Evolutionary conservation across 1,140 invertebrate species (phyloP).

Genomic region (Aphidius gifuensis): DNA sequence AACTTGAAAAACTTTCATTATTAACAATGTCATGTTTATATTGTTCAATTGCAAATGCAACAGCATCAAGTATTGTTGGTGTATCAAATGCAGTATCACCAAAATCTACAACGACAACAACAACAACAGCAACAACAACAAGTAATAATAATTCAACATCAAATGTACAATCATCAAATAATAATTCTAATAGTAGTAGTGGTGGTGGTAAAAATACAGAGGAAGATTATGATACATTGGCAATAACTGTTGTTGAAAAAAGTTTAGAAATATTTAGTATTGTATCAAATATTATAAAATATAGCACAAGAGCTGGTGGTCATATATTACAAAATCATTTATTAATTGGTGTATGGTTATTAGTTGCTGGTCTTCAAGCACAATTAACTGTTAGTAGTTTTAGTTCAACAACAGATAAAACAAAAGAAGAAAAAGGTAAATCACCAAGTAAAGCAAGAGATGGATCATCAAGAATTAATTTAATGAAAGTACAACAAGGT

Average conservation of each 20-base stretch:
- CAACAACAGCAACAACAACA: background rate
- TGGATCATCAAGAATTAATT: conserved; percentile 58
- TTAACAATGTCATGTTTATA: conserved; percentile 77
- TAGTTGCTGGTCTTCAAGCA: conserved; percentile 80
- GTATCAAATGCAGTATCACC: conserved; percentile 63
- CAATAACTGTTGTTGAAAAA: conserved; percentile 69
- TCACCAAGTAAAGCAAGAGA: conserved; percentile 67
- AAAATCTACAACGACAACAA: conserved; percentile 45
- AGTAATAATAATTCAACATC: conserved; percentile 39
- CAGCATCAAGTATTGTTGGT: conserved; percentile 65
- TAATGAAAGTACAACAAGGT: conserved; percentile 75
- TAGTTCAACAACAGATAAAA: conserved; percentile 53
- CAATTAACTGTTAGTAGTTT: conserved; percentile 61
- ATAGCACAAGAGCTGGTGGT: conserved; percentile 81
- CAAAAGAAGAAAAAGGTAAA: conserved; percentile 64
- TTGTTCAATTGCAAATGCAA: conserved; percentile 70
- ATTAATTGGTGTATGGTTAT: conserved; percentile 81
- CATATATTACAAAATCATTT: conserved; percentile 86
- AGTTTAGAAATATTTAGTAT: conserved; percentile 79
- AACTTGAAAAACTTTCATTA: conserved; percentile 76
- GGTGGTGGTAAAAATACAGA: conserved; percentile 56
- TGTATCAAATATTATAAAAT: conserved; percentile 76
- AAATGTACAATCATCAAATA: conserved; percentile 1
- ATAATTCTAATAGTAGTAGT: conserved; percentile 35
- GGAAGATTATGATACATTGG: conserved; percentile 67